These are phyloP conservation scores for Acanthosepion lycidas DNA, from an alignment of 2,888 invertebrate species.

Conservation along the genomic window DNA sequence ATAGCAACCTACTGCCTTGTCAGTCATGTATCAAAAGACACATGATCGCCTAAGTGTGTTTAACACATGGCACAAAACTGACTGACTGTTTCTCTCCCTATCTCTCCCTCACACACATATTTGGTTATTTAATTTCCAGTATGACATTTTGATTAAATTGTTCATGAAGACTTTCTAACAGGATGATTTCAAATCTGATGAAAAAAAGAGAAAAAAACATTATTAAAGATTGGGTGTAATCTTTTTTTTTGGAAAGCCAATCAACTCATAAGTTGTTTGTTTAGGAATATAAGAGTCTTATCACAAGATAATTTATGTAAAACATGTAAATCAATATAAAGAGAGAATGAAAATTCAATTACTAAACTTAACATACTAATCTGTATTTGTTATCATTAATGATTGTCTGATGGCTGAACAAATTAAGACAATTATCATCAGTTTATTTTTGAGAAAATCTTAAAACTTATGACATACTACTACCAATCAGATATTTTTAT, in stretches of 20 bases:
- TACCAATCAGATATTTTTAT: background rate
- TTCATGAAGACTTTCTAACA: no score
- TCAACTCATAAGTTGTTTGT: no score
- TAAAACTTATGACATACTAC: background rate
- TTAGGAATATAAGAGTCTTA: background rate
- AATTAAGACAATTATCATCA: background rate
- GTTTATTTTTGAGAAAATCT: background rate
- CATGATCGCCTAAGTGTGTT: no score
- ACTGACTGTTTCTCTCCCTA: no score
- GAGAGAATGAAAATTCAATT: background rate
- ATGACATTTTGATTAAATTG: no score
- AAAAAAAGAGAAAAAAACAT: background rate
- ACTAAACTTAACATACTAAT: background rate
- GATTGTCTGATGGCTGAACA: background rate
- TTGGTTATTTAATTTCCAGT: no score
- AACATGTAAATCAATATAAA: background rate
- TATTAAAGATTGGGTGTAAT: background rate
- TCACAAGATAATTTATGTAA: background rate
- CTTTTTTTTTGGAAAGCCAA: no score
- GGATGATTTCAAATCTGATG: background rate
- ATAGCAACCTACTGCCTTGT: no score
- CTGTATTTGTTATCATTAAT: background rate
- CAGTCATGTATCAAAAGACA: no score
- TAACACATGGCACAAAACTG: no score
- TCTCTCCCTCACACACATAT: no score